Evolutionary conservation across 1,140 invertebrate species (phyloP), one percentile per base, ranked within the genome.

Genomic region (Euglossa dilemma): DNA sequence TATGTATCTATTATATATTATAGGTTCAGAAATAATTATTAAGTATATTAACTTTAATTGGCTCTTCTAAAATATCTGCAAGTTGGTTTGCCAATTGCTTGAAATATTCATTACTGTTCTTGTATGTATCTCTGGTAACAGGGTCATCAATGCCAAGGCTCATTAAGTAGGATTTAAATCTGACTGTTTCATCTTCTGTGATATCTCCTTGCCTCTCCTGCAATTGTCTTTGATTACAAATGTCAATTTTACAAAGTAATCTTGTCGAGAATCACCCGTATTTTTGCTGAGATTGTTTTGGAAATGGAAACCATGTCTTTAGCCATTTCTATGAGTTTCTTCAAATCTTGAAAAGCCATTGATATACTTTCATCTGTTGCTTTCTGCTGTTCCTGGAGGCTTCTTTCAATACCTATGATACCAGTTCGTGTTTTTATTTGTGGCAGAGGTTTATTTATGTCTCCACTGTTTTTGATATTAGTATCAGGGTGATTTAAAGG

Each of bases 71-170:
- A 91, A 98, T 96, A 89, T 96, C 95, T 61, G 96, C 96, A 63
- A 99, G 96, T 95, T 99, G 97, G 90, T 96, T 96, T 0, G 98
- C 98, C 45, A 99, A 94, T 87, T 98, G 97, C 88, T 96, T 95
- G 92, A 98, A 98, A 93, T 99, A 99, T 85, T 97, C 96, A 85
- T 97, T 97, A 84, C 98, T 98, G 88, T 96, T 97, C 88, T 97
- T 97, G 93, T 97, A 99, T 57, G 97, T 96, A 91, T 98, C 97
- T 92, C 98, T 96, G 0, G 99, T 99, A 0, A 99, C 99, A 28
- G 99, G 99, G 95, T 99, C 98, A 91, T 98, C 98, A 85, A 99
- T 99, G 90, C 99, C 99, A 87, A 99, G 95, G 93, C 98, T 99
- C 93, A 99, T 96, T 59, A 99, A 94, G 92, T 99, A 99, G 0